Conservation (phyloP, 37 sponge, comb jelly and placozoan genomes). For the Eunapius fragilis region DNA sequence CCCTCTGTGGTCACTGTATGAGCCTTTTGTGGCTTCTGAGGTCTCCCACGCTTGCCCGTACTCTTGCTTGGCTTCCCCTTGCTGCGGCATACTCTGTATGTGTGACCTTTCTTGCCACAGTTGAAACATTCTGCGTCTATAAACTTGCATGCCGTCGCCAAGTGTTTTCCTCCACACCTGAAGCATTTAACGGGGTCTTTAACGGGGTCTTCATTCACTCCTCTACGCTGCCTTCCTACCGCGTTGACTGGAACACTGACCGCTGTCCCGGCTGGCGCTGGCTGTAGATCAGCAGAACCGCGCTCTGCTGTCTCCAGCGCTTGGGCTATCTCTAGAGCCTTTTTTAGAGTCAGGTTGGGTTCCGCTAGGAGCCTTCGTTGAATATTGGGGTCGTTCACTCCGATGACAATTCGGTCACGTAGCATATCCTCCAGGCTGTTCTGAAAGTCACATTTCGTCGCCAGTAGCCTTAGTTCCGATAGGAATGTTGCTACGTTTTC, state of each 20-base stretch:
- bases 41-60: constrained; percentile 5
- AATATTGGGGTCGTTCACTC: constrained; percentile 12
- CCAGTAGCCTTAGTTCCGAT: constrained; percentile 9
- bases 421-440: constrained; percentile 18
- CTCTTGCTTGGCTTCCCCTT: constrained; percentile 1
- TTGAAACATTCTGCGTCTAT: constrained; percentile 11
- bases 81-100: constrained; percentile 13
- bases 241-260: not conserved
- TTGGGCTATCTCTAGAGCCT: not conserved
- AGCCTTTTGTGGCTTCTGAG: not conserved
- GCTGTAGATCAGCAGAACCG: not conserved
- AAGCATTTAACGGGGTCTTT: too few relatives aligned
- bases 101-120: constrained; percentile 39
- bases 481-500: constrained; percentile 18
- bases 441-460: not conserved
- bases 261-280: not conserved
- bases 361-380: constrained; percentile 12
- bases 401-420: constrained; percentile 17
- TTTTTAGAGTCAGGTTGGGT: constrained; percentile 4
- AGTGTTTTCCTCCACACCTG: constrained; percentile 40
- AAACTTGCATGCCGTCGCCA: constrained; percentile 12
- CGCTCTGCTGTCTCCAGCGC: not conserved
- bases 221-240: not conserved
- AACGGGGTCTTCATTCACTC: not conserved
- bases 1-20: constrained; percentile 6